Base-by-base conservation (phyloP, 2,888 invertebrate genomes). In the Danaus chrysippus region DNA sequence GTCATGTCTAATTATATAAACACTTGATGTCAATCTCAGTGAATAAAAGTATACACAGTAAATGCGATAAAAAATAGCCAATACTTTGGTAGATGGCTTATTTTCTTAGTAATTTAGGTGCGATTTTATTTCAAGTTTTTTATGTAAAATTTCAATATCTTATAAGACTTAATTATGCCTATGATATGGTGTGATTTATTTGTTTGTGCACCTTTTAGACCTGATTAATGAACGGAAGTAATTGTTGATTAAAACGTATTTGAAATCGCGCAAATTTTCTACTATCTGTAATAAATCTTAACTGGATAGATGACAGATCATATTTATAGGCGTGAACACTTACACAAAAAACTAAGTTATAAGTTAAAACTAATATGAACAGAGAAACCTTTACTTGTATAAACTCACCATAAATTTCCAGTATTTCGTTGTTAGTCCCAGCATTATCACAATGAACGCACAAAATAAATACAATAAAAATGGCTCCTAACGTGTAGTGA, bases 391-490 rank as follows among this genome's bases (percentile, higher is more conserved):
- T 15, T 68, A 54, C 58, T 58, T 54, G 58, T 44, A 23, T 49
- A 59, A 56, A 85, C 91, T 89, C 63, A 91, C 91, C 88, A 76
- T 86, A 85, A 84, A 89, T 86, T 81, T 84, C 82, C 79, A 80
- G 83, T 76, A 81, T 82, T 88, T 90, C 90, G 87, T 89, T 90
- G 88, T 89, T 86, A 81, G 82, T 86, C 75, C 76, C 85, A 78
- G 82, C 83, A 87, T 83, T 89, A 86, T 88, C 90, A 89, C 91
- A 90, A 87, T 90, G 86, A 87, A 88, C 90, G 83, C 88, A 87
- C 84, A 90, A 90, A 87, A 91, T 90, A 88, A 88, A 91, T 86
- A 89, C 82, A 86, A 87, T 83, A 87, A 91, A 91, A 91, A 91
- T 91, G 91, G 91, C 91, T 87, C 87, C 91, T 86, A 90, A 70